Base-by-base conservation (phyloP, 2,888 invertebrate genomes). In the Andrena camellia region DNA sequence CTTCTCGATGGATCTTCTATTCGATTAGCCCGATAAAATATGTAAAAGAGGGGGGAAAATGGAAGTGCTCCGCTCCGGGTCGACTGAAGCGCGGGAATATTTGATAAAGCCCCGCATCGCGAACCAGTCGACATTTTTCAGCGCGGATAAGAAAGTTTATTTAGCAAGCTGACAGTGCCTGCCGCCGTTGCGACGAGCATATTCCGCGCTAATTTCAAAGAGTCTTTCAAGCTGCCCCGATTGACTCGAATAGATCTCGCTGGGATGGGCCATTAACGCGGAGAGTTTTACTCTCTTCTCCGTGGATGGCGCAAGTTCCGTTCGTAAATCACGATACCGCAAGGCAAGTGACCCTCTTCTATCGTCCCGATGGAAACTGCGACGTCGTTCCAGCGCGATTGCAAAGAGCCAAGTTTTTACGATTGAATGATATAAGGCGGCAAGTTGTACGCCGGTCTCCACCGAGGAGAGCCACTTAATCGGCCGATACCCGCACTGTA, bases 351-450 rank as follows among this genome's bases (percentile, higher is more conserved):
- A 81, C 64, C 67, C 48, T 60, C 33, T 35, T 31, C 29, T 35
- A 29, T 33, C 31, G 50, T 63, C n/a, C 33, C 60, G 54, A 62
- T 31, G 26, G 67, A 72, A 64, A 62, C 48, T 52, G 67, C 59
- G 63, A 59, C 52, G 59, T 72, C 77, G 59, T 68, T 78, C 74
- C 42, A 23, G n/a, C 52, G 63, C 68, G 81, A 77, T 77, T 81
- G 72, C 77, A 78, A 75, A 69, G 63, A 50, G 68, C 59, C 20
- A 73, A 79, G 76, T 75, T 85, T 42, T 86, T 81, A 86, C 76
- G 81, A 85, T 71, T 60, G 81, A 79, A 78, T 72, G 81, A 78
- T 68, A 79, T 73, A 78, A 85, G 70, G 66, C 76, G 60, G 74
- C 74, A 79, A 81, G 59, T 84, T 80, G 60, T 69, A 76, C 60